Conservation (phyloP, 2,888 invertebrate species). For the Melinaea menophilus region DNA sequence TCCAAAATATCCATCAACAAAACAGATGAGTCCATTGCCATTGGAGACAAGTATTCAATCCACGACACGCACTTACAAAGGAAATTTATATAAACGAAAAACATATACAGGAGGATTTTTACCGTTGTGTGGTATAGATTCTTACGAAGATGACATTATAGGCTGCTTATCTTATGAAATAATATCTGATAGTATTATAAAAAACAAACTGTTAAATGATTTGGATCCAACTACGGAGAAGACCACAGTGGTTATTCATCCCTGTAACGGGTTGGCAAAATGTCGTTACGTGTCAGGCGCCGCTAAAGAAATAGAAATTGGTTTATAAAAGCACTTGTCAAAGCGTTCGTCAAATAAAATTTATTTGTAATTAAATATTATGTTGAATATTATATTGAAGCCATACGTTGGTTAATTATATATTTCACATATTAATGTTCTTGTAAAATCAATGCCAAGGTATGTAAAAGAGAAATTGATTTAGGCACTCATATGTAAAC, state of each 20-base stretch:
- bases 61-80: neutral
- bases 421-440: too few relatives aligned
- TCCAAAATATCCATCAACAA: neutral
- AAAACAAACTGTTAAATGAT: neutral
- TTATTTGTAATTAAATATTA: too few relatives aligned
- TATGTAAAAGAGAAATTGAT: too few relatives aligned
- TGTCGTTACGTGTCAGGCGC: slow-evolving; percentile 13
- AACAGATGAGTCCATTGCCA: neutral
- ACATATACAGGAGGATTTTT: slow-evolving; percentile 1
- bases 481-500: too few relatives aligned
- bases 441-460: too few relatives aligned
- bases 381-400: too few relatives aligned
- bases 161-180: slow-evolving; percentile 21
- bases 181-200: too few relatives aligned
- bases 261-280: slow-evolving; percentile 11
- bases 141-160: slow-evolving; percentile 23
- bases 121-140: slow-evolving; percentile 24
- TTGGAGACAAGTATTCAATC: neutral
- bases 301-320: slow-evolving; percentile 2
- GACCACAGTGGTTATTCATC: neutral
- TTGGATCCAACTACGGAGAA: neutral
- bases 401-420: too few relatives aligned
- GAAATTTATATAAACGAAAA: neutral
- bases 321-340: neutral
- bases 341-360: neutral